Evolutionary conservation across 2,888 invertebrate species (phyloP).

Genomic region (Drosophila picticornis): DNA sequence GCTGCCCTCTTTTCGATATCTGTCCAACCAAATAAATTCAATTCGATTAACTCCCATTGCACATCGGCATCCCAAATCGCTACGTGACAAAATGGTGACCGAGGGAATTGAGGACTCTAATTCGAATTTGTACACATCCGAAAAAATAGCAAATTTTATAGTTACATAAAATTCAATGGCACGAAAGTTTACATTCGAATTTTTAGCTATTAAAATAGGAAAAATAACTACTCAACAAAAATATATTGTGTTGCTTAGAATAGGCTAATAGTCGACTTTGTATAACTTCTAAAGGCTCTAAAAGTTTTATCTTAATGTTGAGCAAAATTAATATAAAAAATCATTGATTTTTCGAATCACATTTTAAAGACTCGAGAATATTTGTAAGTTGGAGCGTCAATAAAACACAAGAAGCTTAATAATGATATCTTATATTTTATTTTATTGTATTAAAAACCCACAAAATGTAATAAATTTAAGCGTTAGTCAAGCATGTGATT

Average conservation of each 20-base stretch:
- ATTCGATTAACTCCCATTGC: slow-evolving; percentile 73
- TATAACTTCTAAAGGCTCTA: neutral
- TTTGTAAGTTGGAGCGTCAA: neutral
- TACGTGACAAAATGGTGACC: slow-evolving; percentile 55
- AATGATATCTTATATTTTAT: neutral
- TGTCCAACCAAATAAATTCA: slow-evolving; percentile 60
- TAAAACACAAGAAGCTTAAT: neutral
- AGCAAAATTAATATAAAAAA: no score
- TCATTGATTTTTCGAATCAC: neutral
- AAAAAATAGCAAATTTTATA: slow-evolving; percentile 4
- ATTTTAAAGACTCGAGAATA: neutral
- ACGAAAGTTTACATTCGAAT: neutral
- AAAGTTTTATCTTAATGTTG: neutral
- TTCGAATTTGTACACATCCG: slow-evolving; percentile 7
- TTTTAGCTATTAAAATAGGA: neutral
- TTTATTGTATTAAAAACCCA: neutral
- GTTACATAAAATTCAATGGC: slow-evolving; percentile 2
- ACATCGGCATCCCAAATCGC: slow-evolving; percentile 36
- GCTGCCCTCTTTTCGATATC: neutral
- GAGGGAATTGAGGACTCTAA: slow-evolving; percentile 23
- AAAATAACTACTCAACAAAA: neutral
- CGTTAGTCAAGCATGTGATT: neutral
- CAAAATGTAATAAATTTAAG: neutral
- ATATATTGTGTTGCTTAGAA: neutral
- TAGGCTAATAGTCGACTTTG: neutral